Evolutionary conservation across 2,113 vertebrate genomes (phyloP).

Genomic region (Chinchilla lanigera): DNA sequence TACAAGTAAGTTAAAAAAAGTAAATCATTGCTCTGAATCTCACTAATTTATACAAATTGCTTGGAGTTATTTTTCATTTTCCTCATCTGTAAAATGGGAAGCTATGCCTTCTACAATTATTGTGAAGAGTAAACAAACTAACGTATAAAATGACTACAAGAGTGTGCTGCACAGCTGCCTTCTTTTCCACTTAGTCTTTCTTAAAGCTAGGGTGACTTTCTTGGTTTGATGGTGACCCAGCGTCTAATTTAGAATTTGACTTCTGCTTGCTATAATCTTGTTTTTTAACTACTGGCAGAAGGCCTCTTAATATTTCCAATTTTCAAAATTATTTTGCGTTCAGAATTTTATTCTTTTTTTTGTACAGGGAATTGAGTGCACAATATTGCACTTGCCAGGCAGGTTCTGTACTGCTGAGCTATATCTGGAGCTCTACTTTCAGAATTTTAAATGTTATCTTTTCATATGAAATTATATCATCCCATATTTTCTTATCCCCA

Average conservation of each 20-base stretch:
- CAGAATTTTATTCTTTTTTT: background rate
- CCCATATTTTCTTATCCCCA: background rate
- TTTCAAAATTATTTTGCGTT: slow-evolving; percentile 54
- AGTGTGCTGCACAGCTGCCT: background rate
- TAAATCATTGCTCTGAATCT: background rate
- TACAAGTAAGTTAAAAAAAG: background rate
- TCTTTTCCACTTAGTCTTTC: slow-evolving; percentile 18
- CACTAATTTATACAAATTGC: background rate
- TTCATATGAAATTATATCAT: slow-evolving; percentile 36
- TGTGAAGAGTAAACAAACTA: slow-evolving; percentile 19
- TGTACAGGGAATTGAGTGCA: no score
- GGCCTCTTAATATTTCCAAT: background rate
- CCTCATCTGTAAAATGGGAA: background rate
- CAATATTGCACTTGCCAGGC: no score
- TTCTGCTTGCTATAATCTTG: background rate
- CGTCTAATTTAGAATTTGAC: slow-evolving; percentile 4
- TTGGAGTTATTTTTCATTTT: slow-evolving; percentile 39
- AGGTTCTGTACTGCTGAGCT: no score
- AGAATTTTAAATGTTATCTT: slow-evolving; percentile 24
- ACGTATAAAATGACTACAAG: background rate
- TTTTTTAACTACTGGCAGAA: slow-evolving; percentile 34
- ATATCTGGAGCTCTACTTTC: background rate
- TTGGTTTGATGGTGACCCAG: background rate
- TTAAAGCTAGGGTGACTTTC: background rate
- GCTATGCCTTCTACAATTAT: background rate